These are phyloP conservation scores for Halichoeres trimaculatus DNA, from an alignment of 2,113 vertebrate species.

Conservation along the genomic window DNA sequence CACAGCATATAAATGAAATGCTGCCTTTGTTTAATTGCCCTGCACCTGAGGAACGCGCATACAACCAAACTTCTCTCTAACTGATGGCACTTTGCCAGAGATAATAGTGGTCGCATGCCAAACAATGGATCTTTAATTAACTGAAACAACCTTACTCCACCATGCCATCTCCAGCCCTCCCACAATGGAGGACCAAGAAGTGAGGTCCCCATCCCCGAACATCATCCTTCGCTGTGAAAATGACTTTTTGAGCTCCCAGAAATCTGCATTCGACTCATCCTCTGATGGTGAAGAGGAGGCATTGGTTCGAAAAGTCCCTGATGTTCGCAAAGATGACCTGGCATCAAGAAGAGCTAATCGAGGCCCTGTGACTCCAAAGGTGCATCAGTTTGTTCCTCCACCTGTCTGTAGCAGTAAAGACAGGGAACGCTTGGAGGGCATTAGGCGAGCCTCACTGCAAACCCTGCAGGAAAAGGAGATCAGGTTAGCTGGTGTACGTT, in stretches of 20 bases:
- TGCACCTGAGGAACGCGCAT: too few species aligned
- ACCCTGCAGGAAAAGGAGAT: conserved; percentile 77
- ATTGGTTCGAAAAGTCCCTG: conserved; percentile 83
- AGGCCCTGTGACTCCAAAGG: conserved; percentile 78
- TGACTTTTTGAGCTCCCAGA: conserved; percentile 83
- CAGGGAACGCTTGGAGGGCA: conserved; percentile 82
- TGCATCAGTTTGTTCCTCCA: conserved; percentile 86
- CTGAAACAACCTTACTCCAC: conserved; percentile 30
- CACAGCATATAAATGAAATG: too few species aligned
- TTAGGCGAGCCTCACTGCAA: conserved; percentile 82
- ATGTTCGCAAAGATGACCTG: conserved; percentile 93
- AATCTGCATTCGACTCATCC: conserved; percentile 83
- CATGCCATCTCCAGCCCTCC: conserved; percentile 62
- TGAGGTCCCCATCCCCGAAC: conserved; percentile 74
- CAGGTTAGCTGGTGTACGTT: conserved; percentile 59
- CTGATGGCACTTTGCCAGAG: background rate
- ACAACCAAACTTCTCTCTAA: conserved; percentile 16
- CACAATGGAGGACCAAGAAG: conserved; percentile 76
- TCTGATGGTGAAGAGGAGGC: conserved; percentile 80
- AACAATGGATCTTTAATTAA: background rate
- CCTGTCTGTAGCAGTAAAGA: conserved; percentile 85
- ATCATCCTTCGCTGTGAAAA: conserved; percentile 91
- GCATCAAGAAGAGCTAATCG: conserved; percentile 88
- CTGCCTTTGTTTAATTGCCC: too few species aligned
- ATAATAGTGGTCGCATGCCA: background rate